These are phyloP conservation scores for Peromyscus nudipes DNA, from an alignment of 2,797 vertebrate species.

Conservation along the genomic window DNA sequence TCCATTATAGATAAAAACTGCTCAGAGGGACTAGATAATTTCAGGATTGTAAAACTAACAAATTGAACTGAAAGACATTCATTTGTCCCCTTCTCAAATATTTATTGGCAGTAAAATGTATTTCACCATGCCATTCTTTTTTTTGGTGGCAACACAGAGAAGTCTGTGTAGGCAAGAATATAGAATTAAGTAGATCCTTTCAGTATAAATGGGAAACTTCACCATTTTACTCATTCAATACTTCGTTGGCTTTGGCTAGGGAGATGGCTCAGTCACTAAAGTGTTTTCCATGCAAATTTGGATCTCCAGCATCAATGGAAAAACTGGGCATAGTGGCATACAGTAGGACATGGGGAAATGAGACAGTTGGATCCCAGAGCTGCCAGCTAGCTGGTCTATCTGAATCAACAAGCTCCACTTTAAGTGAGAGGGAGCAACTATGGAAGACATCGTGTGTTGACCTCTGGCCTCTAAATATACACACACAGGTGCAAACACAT, in stretches of 20 bases:
- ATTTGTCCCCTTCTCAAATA: slow-evolving; percentile 4
- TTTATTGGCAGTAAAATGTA: slow-evolving; percentile 13
- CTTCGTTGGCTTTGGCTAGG: not conserved
- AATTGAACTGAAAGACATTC: not conserved
- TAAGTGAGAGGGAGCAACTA: not conserved
- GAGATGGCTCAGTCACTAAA: not conserved
- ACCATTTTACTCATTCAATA: not conserved
- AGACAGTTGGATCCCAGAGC: not conserved
- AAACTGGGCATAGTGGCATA: not conserved
- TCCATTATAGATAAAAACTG: not conserved
- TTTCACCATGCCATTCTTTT: not conserved
- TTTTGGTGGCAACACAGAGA: slow-evolving; percentile 33
- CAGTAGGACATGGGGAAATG: not conserved
- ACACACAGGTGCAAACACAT: not conserved
- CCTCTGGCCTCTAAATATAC: not conserved
- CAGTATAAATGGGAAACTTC: not conserved
- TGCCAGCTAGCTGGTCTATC: not conserved
- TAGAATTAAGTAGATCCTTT: not conserved
- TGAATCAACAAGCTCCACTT: not conserved
- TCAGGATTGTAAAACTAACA: not conserved
- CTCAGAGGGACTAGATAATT: slow-evolving; percentile 2
- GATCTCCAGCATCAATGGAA: not conserved
- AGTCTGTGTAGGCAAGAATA: not conserved
- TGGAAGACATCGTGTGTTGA: not conserved
- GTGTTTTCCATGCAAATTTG: not conserved